These are phyloP conservation scores for Poeciliopsis occidentalis DNA, from an alignment of 2,113 vertebrate species.

Conservation along the genomic window DNA sequence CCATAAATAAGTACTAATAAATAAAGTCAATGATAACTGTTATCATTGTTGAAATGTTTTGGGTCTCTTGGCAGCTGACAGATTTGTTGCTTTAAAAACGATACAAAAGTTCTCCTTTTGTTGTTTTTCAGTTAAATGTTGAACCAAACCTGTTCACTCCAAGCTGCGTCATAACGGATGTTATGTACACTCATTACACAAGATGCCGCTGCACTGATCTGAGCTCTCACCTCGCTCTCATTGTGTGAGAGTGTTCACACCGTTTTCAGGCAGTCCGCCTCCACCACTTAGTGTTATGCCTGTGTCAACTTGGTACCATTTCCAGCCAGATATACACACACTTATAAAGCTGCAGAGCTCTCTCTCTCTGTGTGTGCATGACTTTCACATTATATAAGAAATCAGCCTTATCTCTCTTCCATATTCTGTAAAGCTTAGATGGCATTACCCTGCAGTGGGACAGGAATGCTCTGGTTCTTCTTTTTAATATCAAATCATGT, in stretches of 20 bases:
- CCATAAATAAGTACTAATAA: background rate
- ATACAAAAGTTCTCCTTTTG: background rate
- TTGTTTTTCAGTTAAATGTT: background rate
- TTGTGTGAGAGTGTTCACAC: conserved; percentile 20
- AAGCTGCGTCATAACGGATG: conserved; percentile 10
- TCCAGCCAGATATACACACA: conserved; percentile 18
- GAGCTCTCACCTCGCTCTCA: conserved; percentile 44
- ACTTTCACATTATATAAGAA: conserved; percentile 73
- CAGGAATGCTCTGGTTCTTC: conserved; percentile 52
- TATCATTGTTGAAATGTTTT: background rate
- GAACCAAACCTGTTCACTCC: background rate
- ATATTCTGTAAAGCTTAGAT: conserved; percentile 39
- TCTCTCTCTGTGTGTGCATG: conserved; percentile 49
- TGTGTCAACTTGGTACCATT: conserved; percentile 54
- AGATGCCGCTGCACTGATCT: conserved; percentile 45
- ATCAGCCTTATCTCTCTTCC: conserved; percentile 42
- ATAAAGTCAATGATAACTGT: no score
- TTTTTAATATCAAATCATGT: conserved; percentile 30
- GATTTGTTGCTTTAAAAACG: background rate
- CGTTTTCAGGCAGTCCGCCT: conserved; percentile 54
- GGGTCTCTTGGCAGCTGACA: background rate
- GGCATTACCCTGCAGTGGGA: conserved; percentile 56
- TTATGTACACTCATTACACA: conserved; percentile 50
- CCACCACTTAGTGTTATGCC: conserved; percentile 57
- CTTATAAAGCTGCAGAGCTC: conserved; percentile 46